Evolutionary conservation across 2,888 invertebrate genomes (phyloP).

Genomic region (Acleris laterana): DNA sequence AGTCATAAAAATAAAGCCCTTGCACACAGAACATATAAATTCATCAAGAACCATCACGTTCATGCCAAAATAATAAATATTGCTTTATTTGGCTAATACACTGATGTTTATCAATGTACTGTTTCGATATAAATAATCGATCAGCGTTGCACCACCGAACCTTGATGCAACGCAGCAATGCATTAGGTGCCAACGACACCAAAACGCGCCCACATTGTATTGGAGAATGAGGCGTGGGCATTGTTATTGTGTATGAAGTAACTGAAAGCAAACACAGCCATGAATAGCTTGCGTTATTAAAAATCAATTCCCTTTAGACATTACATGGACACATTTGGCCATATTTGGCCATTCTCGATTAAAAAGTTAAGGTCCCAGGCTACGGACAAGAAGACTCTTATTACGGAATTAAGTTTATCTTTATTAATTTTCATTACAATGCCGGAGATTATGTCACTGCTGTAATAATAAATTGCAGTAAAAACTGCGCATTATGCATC

Average conservation of each 20-base stretch:
- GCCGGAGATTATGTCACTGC: conserved; percentile 5
- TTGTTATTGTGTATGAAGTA: conserved; percentile 42
- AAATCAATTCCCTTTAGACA: conserved; percentile 38
- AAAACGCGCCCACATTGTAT: no score
- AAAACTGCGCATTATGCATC: conserved; percentile 13
- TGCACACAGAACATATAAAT: no score
- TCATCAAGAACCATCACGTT: no score
- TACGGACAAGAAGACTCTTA: background rate
- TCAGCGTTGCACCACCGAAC: conserved; percentile 44
- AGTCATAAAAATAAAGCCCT: no score
- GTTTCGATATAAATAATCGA: conserved; percentile 26
- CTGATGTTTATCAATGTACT: conserved; percentile 18
- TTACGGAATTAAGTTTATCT: background rate
- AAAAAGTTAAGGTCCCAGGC: background rate
- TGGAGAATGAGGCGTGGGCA: no score
- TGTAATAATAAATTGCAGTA: conserved; percentile 1
- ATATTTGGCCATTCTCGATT: conserved; percentile 2
- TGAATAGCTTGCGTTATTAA: conserved; percentile 38
- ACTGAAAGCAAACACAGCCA: conserved; percentile 51
- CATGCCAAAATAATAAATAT: conserved; percentile 4
- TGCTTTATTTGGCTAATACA: conserved; percentile 17
- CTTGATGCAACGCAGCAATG: conserved; percentile 42
- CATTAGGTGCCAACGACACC: no score
- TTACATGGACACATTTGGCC: conserved; percentile 38
- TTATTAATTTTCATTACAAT: background rate